Evolutionary conservation across 2,888 invertebrate genomes (phyloP), one percentile per base, ranked within the genome.

Genomic region (Patella depressa): DNA sequence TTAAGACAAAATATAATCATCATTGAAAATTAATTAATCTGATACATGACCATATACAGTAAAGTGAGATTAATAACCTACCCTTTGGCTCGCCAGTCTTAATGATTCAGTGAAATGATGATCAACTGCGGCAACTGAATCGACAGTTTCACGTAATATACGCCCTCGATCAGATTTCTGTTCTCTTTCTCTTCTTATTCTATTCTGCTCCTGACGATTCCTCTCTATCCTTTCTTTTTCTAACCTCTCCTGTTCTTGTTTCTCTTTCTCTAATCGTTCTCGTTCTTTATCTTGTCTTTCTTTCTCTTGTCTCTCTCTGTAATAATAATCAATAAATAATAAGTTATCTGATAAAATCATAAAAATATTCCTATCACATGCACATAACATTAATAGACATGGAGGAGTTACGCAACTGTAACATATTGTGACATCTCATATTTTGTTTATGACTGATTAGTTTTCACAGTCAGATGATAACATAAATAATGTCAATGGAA

Each of bases 81-180:
- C 88, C 85, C 84, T 80, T 74, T 88, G 88, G 78, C 83, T 86
- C 29, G 86, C 86, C 55, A 86, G 75, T 71, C 86, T 81, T 53
- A 97, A 93, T 83, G 96, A 96, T 93, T 96, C 96, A 90, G 96
- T 96, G 92, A 97, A 97, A 93, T 97, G 97, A 92, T 96, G 95
- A 88, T 96, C 95, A 79, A 97, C 90, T 34, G 91, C 90, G 14
- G 89, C 89, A 69, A 85, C 83, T 0, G 89, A 87, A 74, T 89
- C 88, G 24, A 78, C 83, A 0, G 88, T 85, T 75, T 88, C 89
- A 19, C 83, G 86, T 15, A 89, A 81, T 71, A 89, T 87, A n/a
- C 88, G 82, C 74, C 86, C 86, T 55, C 86, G 79, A 65, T 86
- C 86, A 65, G 84, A 82, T 19, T 86, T 80, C 72, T 84, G 84